A percentile compares a stretch with the other conserved stretches of the same genome.
Conservation (phyloP, 35 echinoderm and acorn worm species). For the Heliocidaris tuberculata region DNA sequence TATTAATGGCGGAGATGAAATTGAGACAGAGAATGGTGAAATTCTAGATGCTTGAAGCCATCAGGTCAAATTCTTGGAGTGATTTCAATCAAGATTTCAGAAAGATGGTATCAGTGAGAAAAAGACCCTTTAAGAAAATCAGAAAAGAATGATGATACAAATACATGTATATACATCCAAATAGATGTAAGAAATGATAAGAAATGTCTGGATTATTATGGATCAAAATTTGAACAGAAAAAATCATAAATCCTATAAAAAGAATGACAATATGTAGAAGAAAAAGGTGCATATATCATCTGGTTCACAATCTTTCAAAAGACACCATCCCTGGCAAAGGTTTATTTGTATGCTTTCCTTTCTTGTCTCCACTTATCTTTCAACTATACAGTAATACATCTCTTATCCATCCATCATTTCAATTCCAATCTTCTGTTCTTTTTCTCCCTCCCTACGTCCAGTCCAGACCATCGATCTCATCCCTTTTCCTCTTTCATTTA, state of each 20-base stretch:
- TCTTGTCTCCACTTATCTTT: background rate
- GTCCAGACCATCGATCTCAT: slow-evolving; percentile 2
- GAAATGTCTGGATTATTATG: background rate
- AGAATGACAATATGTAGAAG: background rate
- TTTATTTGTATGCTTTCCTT: background rate
- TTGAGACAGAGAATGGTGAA: background rate
- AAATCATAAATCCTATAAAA: background rate
- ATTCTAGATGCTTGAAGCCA: background rate
- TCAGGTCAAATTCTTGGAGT: background rate
- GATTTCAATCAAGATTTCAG: background rate
- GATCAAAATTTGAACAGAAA: background rate
- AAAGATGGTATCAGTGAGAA: background rate
- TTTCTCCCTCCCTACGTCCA: background rate
- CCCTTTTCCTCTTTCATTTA: slow-evolving; percentile 4
- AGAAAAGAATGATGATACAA: background rate
- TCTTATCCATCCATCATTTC: background rate
- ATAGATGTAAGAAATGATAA: background rate
- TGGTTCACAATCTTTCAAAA: background rate
- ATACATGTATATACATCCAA: background rate
- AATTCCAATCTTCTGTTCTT: background rate
- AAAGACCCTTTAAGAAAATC: background rate
- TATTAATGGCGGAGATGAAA: slow-evolving; percentile 16
- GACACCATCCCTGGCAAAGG: background rate
- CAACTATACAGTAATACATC: background rate
- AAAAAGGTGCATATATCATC: background rate